Base-by-base conservation (phyloP, 1,140 invertebrate species). In the Schmidtea mediterranea region DNA sequence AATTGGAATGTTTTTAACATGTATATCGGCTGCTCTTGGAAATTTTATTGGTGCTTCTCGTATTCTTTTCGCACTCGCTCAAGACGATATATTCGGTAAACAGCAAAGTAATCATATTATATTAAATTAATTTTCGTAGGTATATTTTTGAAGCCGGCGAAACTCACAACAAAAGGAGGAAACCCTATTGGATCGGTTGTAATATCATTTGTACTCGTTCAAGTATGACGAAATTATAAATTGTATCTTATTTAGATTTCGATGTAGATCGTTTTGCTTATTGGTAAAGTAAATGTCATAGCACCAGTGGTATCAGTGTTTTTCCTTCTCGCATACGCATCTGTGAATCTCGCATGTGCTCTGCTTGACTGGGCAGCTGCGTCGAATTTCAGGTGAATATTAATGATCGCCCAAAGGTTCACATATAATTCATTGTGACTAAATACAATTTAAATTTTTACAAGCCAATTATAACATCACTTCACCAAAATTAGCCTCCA, bases 221-320 rank as follows among this genome's bases (percentile, higher is more conserved):
- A n/a, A n/a, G n/a, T n/a, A n/a, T n/a, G n/a, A n/a, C n/a, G n/a
- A n/a, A n/a, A n/a, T n/a, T n/a, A n/a, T n/a, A n/a, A n/a, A n/a
- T n/a, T n/a, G n/a, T n/a, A n/a, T n/a, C n/a, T n/a, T n/a, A n/a
- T n/a, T n/a, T n/a, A n/a, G n/a, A n/a, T n/a, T n/a, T n/a, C n/a
- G n/a, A n/a, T n/a, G 49, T 57, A 95, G 72, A 56, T 80, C 15
- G 84, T 90, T 51, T 71, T 98, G 49, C 68, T 94, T 49, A 79
- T 92, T 49, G 87, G 82, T 32, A 84, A 83, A 0, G 70, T 98
- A 24, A 97, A 97, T 59, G 72, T 76, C 16, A 98, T 98, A 55
- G 90, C 92, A 10, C 84, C 90, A 61, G 76, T 94, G 23, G 89
- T 90, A 55, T 92, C 89, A 1, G 86, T 95, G 40, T 74, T 97